Evolutionary conservation across 2,888 invertebrate species (phyloP).

Genomic region (Galerucella pusilla): DNA sequence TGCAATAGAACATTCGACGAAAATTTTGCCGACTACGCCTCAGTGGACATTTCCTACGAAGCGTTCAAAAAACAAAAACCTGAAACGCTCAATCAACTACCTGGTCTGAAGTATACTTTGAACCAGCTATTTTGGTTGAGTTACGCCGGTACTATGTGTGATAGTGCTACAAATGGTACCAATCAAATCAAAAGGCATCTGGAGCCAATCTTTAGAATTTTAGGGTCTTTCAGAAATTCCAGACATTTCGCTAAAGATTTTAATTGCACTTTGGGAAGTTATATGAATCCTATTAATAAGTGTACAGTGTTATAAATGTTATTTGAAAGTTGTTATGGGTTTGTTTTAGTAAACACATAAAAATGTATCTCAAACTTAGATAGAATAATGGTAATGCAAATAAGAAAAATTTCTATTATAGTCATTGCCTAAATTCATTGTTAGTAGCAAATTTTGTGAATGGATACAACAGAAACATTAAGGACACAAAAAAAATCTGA

Average conservation of each 20-base stretch:
- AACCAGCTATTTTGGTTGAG: conserved; percentile 67
- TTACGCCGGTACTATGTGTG: conserved; percentile 50
- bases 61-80: conserved; percentile 80
- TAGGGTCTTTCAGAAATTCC: conserved; percentile 51
- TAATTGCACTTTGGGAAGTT: conserved; percentile 47
- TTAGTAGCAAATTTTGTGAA: too few species aligned
- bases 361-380: neutral
- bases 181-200: conserved; percentile 35
- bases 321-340: neutral
- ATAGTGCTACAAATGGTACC: conserved; percentile 40
- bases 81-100: conserved; percentile 72
- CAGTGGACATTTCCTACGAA: conserved; percentile 86
- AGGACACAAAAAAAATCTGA: too few species aligned
- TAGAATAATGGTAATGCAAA: too few species aligned
- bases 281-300: conserved; percentile 55
- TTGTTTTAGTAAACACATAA: neutral
- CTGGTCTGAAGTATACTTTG: conserved; percentile 72
- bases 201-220: conserved; percentile 45
- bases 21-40: conserved; percentile 92
- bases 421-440: too few species aligned
- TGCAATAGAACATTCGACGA: conserved; percentile 85
- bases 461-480: too few species aligned
- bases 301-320: conserved; percentile 44
- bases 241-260: conserved; percentile 54
- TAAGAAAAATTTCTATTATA: too few species aligned